Base-by-base conservation (phyloP, 1,140 invertebrate genomes). In the Atta colombica region DNA sequence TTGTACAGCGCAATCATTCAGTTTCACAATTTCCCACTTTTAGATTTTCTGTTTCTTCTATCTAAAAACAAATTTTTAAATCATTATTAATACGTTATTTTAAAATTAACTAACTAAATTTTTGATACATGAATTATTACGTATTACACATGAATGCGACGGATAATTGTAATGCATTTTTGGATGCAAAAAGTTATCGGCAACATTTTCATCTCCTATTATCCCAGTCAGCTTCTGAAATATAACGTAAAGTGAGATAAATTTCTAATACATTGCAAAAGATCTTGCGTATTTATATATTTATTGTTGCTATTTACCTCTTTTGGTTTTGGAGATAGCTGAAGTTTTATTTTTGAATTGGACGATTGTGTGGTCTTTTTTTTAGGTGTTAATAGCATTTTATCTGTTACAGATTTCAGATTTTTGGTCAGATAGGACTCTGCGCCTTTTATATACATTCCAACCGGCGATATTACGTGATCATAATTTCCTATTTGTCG, bases 371-470 rank as follows among this genome's bases (percentile, higher is more conserved):
- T 74, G 49, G 3, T 14, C 1, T 31, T 74, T 74, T 21, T 85
- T 18, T 28, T 35, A 63, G 88, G 49, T 25, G 31, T 35, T 35
- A 77, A 49, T 8, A 35, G 5, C 5, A 75, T 49, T 10, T 74
- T 77, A 18, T 89, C 66, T 7, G 58, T 89, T 86, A 85, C 77
- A 66, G 69, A 39, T 8, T 21, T 66, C 86, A 39, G 0, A n/a
- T 92, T 85, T 90, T 87, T 31, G 89, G 3, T 72, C 14, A 91
- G 51, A 53, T 77, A n/a, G 14, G 72, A 68, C 69, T 91, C 85
- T 0, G 72, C 88, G 18, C 91, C 85, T 51, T 78, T 85, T 51
- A 93, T 92, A 12, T 92, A 93, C 53, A 90, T 63, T 12, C 72
- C 85, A 2, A 93, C 81, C 0, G 91, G 91, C 6, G 92, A 93